Percentiles rank a stretch among this genome's conserved stretches.
These are phyloP conservation scores for Eupithecia inturbata DNA, from an alignment of 2,888 invertebrate species.

Conservation along the genomic window DNA sequence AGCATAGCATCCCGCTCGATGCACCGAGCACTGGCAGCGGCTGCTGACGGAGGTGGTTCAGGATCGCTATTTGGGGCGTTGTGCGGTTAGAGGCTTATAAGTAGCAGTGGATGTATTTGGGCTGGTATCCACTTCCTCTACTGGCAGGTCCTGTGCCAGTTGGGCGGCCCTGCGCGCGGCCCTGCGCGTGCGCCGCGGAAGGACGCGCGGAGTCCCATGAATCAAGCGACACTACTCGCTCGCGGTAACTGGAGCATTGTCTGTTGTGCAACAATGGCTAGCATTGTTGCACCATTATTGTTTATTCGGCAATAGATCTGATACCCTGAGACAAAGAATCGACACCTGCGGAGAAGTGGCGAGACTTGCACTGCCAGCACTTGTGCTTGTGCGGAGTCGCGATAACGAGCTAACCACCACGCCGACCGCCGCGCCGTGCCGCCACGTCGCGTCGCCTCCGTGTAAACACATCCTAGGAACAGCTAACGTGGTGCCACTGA, in stretches of 20 bases:
- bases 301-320: slow-evolving; percentile 41
- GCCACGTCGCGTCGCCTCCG: background rate
- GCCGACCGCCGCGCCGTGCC: background rate
- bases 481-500: background rate
- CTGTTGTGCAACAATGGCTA: slow-evolving; percentile 47
- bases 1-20: too few relatives aligned
- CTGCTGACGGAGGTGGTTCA: too few relatives aligned
- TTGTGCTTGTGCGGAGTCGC: background rate
- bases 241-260: slow-evolving; percentile 46
- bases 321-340: slow-evolving; percentile 33
- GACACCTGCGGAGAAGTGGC: slow-evolving; percentile 9
- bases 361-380: slow-evolving; percentile 2
- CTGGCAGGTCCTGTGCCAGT: background rate
- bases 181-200: slow-evolving; percentile 18
- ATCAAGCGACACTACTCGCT: slow-evolving; percentile 58
- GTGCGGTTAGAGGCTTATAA: background rate
- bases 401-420: background rate
- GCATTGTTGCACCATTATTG: slow-evolving; percentile 32
- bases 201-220: slow-evolving; percentile 68
- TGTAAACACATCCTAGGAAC: background rate
- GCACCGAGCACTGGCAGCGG: too few relatives aligned
- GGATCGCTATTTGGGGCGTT: too few relatives aligned
- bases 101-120: background rate
- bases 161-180: background rate
- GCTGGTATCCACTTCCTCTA: background rate